Evolutionary conservation across 2,888 invertebrate genomes (phyloP), one percentile per base, ranked within the genome.

Genomic region (Proisotoma minuta): DNA sequence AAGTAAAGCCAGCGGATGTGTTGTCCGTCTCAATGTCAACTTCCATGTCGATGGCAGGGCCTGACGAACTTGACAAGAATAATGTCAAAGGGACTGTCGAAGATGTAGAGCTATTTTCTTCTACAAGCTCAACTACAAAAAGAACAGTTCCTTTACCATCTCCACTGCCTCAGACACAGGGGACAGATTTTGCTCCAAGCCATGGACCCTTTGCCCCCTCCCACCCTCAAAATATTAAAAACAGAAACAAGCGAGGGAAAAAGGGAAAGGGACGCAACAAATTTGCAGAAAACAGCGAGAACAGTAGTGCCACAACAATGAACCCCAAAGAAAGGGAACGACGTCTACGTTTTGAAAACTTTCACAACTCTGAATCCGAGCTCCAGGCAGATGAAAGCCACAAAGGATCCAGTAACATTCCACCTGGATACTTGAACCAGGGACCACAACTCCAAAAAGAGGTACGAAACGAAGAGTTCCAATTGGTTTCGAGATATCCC

Each of bases 401-500:
- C 34, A 49, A 5, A 18, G 50, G 50, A 8, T 8, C 50, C 18
- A 50, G 23, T 5, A 61, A 61, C 27, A 61, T 61, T 23, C 61
- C 61, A 1, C 49, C 49, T 2, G 61, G 61, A 5, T 61, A 57
- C 43, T 18, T 57, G 23, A 49, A 49, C 18, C 49, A 3, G 52
- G 28, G n/a, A n/a, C n/a, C 23, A 18, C 10, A 27, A 23, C 4
- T 29, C 22, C 53, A 39, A 18, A 20, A 15, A 3, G 29, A 52
- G 28, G 5, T 10, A n/a, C 54, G 24, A 40, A 49, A 12, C 39
- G 29, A 22, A 57, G 62, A 43, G 62, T 59, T 57, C 15, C 62
- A 66, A 20, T 28, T 66, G 40, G 58, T 62, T 24, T 62, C 62
- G 24, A 66, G 63, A 54, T 66, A 66, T 48, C 66, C 66, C 52